Evolutionary conservation across 2,888 invertebrate species (phyloP).

Genomic region (Odontocerum albicorne): DNA sequence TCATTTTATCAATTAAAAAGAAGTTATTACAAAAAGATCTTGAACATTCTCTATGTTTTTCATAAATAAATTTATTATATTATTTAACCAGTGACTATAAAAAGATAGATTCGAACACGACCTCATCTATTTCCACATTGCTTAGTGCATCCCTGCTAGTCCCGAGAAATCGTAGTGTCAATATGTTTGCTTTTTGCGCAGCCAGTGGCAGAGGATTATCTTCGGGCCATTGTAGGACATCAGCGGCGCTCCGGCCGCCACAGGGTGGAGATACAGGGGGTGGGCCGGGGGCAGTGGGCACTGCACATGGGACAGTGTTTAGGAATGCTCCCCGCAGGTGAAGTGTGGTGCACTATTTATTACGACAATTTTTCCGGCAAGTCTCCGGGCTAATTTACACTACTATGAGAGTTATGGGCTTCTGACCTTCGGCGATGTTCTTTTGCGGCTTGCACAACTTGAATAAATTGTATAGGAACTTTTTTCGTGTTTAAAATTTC

Average conservation of each 20-base stretch:
- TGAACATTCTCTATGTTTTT: no score
- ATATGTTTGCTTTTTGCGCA: conserved; percentile 29
- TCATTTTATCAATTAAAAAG: no score
- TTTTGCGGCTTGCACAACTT: no score
- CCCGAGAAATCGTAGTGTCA: conserved; percentile 20
- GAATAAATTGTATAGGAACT: no score
- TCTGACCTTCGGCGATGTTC: background rate
- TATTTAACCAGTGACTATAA: no score
- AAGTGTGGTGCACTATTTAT: conserved; percentile 24
- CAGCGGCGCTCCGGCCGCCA: conserved; percentile 10
- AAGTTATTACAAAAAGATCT: no score
- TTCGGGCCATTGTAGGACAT: conserved; percentile 22
- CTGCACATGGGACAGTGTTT: background rate
- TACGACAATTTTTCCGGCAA: conserved; percentile 27
- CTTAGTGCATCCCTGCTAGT: conserved; percentile 2
- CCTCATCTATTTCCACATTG: background rate
- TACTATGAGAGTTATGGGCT: conserved; percentile 2
- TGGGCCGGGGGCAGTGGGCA: conserved; percentile 10
- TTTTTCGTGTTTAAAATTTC: no score
- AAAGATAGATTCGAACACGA: no score
- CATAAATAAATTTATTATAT: no score
- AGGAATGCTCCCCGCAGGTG: conserved; percentile 24
- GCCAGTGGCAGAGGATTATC: conserved; percentile 29
- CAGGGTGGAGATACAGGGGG: no score
- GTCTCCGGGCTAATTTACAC: conserved; percentile 25